phyloP scores from a whole-genome alignment of 2,113 vertebrate genomes.

The Patagioenas fasciata region DNA sequence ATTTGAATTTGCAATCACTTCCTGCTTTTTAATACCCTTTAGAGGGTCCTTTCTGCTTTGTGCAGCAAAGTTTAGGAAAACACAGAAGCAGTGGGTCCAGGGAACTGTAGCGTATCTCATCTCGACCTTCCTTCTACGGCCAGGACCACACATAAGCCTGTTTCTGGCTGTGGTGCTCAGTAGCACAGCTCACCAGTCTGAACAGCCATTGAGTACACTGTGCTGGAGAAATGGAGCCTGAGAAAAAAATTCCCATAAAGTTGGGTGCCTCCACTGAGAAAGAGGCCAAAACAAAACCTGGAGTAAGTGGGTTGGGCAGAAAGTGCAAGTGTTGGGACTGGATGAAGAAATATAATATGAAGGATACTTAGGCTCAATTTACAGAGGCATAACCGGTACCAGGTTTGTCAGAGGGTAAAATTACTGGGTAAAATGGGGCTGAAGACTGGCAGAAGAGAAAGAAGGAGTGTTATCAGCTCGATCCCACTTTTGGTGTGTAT shows the following conservation, averaged over 20 bases:
- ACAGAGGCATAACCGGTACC: not conserved
- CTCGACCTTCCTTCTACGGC: not conserved
- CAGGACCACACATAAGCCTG: not conserved
- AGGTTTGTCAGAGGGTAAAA: not conserved
- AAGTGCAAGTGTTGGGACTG: not conserved
- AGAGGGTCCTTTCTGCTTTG: conserved; percentile 46
- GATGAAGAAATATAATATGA: no score
- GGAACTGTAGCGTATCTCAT: conserved; percentile 1
- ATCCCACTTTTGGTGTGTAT: not conserved
- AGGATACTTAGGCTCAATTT: not conserved
- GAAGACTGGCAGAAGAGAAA: not conserved
- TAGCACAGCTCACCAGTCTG: not conserved
- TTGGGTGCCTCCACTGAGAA: not conserved
- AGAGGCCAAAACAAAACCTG: conserved; percentile 10
- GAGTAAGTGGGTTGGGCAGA: conserved; percentile 6
- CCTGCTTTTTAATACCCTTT: conserved; percentile 56
- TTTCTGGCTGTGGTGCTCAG: not conserved
- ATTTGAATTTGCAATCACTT: conserved; percentile 72
- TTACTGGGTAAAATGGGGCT: not conserved
- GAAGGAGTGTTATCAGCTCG: not conserved
- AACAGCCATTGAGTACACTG: not conserved
- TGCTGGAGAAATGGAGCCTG: not conserved
- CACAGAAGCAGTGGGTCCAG: not conserved
- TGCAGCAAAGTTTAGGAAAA: not conserved
- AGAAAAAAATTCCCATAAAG: not conserved